Evolutionary conservation across 2,113 vertebrate genomes (phyloP).

Genomic region (Prunella himalayana): DNA sequence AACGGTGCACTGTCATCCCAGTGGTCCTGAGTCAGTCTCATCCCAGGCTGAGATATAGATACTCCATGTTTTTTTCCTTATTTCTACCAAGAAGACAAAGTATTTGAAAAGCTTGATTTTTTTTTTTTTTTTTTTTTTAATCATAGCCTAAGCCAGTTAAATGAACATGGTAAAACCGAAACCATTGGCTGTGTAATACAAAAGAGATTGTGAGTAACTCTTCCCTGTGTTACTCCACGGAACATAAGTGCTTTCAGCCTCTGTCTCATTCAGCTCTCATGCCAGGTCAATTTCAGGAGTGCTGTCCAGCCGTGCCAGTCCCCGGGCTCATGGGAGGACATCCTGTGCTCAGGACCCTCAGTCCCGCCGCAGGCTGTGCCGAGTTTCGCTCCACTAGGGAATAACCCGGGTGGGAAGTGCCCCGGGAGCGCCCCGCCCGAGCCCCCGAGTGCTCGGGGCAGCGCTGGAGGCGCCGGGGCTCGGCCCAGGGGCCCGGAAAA

Average conservation of each 20-base stretch:
- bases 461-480: background rate
- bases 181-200: background rate
- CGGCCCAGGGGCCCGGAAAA: accelerated
- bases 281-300: background rate
- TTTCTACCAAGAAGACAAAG: background rate
- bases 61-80: background rate
- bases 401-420: no score
- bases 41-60: accelerated
- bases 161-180: background rate
- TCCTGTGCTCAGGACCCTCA: accelerated
- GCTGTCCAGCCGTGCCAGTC: no score
- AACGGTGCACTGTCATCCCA: background rate
- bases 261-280: accelerated
- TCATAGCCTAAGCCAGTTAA: background rate
- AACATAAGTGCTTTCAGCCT: background rate
- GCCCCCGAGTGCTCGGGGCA: accelerated
- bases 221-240: no score
- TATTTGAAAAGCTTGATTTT: background rate
- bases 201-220: background rate
- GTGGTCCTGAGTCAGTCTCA: background rate
- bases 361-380: accelerated
- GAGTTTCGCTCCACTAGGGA: accelerated
- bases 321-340: no score
- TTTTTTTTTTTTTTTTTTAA: no score
- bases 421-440: accelerated